Evolutionary conservation across 2,797 vertebrate genomes (phyloP).

Genomic region (Hephaestus fuliginosus): DNA sequence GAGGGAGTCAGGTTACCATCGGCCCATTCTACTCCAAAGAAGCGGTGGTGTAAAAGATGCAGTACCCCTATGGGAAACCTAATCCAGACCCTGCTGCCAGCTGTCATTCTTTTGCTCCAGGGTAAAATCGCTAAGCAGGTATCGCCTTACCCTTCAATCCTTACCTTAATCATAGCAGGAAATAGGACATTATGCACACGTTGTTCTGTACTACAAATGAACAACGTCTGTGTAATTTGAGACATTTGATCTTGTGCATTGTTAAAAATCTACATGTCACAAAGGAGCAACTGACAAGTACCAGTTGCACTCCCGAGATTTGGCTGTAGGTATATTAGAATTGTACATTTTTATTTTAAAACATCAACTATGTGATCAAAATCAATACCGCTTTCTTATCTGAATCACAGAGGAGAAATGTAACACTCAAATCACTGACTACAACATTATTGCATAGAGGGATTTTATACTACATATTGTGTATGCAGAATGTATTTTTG

Average conservation of each 20-base stretch:
- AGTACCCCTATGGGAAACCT: constrained; percentile 83
- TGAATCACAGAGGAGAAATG: not conserved
- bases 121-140: constrained; percentile 81
- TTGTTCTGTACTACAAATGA: constrained; percentile 28
- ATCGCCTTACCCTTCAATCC: constrained; percentile 79
- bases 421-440: not conserved
- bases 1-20: constrained; percentile 82
- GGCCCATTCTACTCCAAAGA: constrained; percentile 78
- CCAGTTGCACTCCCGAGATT: not conserved
- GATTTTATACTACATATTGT: not conserved
- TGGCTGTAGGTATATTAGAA: not conserved
- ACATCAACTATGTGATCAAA: not conserved
- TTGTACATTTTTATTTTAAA: not conserved
- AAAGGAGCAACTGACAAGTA: not conserved
- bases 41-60: constrained; percentile 82
- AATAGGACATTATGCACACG: constrained; percentile 52
- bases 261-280: constrained; percentile 2
- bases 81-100: constrained; percentile 83
- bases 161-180: constrained; percentile 75
- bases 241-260: constrained; percentile 28
- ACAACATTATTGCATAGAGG: not conserved
- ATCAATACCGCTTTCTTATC: not conserved
- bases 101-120: constrained; percentile 82
- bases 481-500: not conserved
- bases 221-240: constrained; percentile 34